These are phyloP conservation scores for Andrena dorsata DNA, from an alignment of 2,888 invertebrate species.

Conservation along the genomic window DNA sequence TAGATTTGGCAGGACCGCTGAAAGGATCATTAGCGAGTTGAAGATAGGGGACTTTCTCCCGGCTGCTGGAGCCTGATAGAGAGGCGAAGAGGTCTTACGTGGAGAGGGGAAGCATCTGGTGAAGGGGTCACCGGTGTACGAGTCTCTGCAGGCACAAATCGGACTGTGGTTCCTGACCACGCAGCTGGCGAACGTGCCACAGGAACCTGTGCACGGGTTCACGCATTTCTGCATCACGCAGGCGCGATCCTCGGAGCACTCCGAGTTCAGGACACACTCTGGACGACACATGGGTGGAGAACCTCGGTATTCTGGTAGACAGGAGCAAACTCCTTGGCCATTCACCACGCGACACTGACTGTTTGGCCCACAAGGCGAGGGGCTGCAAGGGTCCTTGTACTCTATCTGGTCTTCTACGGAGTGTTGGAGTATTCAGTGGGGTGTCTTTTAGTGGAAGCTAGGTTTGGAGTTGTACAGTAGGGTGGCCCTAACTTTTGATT, in stretches of 20 bases:
- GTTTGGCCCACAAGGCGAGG: slow-evolving; percentile 93
- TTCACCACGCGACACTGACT: slow-evolving; percentile 87
- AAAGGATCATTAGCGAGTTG: slow-evolving; percentile 40
- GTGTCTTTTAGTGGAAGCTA: neutral
- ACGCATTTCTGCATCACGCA: slow-evolving; percentile 93
- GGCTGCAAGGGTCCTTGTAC: slow-evolving; percentile 90
- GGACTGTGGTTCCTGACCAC: slow-evolving; percentile 93
- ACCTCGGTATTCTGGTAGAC: slow-evolving; percentile 92
- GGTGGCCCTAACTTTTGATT: too few species aligned
- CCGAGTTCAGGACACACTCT: slow-evolving; percentile 93
- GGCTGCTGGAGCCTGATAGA: neutral
- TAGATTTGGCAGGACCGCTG: slow-evolving; percentile 68
- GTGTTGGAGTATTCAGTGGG: neutral
- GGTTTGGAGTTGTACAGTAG: too few species aligned
- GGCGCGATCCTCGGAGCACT: slow-evolving; percentile 92
- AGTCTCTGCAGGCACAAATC: slow-evolving; percentile 91
- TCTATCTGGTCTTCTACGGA: slow-evolving; percentile 62
- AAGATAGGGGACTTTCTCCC: neutral
- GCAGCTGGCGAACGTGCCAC: slow-evolving; percentile 92
- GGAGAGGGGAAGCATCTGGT: slow-evolving; percentile 88
- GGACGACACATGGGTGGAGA: slow-evolving; percentile 92
- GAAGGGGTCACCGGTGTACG: slow-evolving; percentile 93
- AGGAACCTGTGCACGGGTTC: slow-evolving; percentile 93
- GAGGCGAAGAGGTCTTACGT: slow-evolving; percentile 65
- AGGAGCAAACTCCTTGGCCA: slow-evolving; percentile 84